Evolutionary conservation across 2,888 invertebrate species (phyloP).

Genomic region (Glaucopsyche alexis): DNA sequence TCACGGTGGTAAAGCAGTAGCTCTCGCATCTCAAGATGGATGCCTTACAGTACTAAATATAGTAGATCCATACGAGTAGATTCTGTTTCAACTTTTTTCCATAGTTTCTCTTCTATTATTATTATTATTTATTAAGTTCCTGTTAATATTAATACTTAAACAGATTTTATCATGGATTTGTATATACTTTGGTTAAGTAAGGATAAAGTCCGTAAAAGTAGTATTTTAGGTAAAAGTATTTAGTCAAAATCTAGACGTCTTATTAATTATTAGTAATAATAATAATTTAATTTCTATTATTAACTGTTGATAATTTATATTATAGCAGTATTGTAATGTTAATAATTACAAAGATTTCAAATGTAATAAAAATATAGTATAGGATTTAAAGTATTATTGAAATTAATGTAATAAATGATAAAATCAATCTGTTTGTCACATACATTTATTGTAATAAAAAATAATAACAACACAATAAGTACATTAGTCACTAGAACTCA

Average conservation of each 20-base stretch:
- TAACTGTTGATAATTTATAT: too few species aligned
- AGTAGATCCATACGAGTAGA: constrained; percentile 68
- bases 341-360: too few species aligned
- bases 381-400: too few species aligned
- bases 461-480: constrained; percentile 17
- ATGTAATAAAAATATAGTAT: too few species aligned
- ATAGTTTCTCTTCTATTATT: not conserved
- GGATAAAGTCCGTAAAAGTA: not conserved
- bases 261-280: too few species aligned
- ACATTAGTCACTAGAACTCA: constrained; percentile 44
- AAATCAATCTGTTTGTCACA: not conserved
- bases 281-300: too few species aligned
- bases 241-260: not conserved
- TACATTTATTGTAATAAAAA: constrained; percentile 27
- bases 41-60: constrained; percentile 93
- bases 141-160: not conserved
- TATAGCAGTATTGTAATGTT: too few species aligned
- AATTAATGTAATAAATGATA: not conserved
- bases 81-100: not conserved
- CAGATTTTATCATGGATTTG: not conserved
- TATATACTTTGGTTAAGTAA: not conserved
- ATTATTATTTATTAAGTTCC: not conserved
- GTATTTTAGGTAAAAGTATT: not conserved
- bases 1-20: constrained; percentile 89
- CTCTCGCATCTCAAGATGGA: constrained; percentile 95